A percentile compares a stretch with the other conserved stretches of the same genome.
Conservation (phyloP, 2,888 invertebrate species). For the Callyntrura guangdongensis region DNA sequence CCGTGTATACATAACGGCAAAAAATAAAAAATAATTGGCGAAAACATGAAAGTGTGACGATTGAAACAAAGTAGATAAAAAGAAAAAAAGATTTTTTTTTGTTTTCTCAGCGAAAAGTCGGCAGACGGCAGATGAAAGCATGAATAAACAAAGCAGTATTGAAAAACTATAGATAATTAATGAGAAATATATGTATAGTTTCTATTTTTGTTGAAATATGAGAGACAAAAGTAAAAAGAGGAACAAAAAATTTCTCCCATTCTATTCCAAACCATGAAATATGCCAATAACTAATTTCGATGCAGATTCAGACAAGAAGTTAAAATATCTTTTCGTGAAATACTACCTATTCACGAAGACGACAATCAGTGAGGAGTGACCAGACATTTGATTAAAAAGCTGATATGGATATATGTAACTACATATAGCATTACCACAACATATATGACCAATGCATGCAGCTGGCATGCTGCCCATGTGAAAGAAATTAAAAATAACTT, state of each 20-base stretch:
- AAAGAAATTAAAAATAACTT: constrained; percentile 36
- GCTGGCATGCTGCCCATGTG: neutral
- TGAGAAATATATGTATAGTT: constrained; percentile 31
- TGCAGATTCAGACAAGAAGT: neutral
- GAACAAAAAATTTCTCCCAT: constrained; percentile 41
- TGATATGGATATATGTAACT: constrained; percentile 11
- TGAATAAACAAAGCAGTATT: neutral
- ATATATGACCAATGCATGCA: neutral
- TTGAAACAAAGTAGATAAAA: constrained; percentile 1
- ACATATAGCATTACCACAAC: neutral
- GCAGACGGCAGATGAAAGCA: constrained; percentile 18
- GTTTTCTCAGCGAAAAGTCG: neutral
- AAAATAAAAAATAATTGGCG: neutral
- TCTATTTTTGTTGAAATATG: no score
- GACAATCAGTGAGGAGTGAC: constrained; percentile 29
- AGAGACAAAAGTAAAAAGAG: constrained; percentile 6
- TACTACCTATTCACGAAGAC: neutral
- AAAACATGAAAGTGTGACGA: constrained; percentile 58
- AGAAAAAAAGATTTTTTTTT: neutral
- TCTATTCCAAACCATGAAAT: constrained; percentile 40
- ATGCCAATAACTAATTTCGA: constrained; percentile 16
- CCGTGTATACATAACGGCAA: neutral
- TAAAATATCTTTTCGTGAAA: no score
- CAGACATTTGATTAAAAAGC: constrained; percentile 26
- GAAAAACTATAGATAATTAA: constrained; percentile 41